Base-by-base conservation (phyloP, 2,888 invertebrate species). In the Nomada hirtipes region DNA sequence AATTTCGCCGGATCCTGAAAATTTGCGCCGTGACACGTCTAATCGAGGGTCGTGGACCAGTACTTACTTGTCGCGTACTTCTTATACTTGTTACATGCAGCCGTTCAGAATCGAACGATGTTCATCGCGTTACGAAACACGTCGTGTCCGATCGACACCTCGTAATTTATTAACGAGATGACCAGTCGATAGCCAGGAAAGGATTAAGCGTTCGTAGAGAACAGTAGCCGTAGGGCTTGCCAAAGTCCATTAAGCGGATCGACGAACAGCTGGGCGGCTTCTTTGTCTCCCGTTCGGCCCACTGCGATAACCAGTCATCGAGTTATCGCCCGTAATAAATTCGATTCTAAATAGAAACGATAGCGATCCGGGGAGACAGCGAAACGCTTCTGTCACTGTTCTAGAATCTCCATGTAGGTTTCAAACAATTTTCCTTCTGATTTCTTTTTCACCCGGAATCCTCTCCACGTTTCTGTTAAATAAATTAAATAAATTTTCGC, bases 231-330 rank as follows among this genome's bases (percentile, higher is more conserved):
- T 63, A 47, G 26, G 78, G 79, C 82, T 82, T 83, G 83, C 83
- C 83, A 83, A 83, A 83, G 83, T 83, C 83, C 83, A 82, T 83
- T 83, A 83, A 83, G 75, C 82, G 71, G 79, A 83, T 82, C 83
- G 74, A 23, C 68, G 47, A 69, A 78, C 82, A 78, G 74, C 82
- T 82, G 82, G 81, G 52, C 83, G 82, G 83, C 79, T 79, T 79
- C 83, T 83, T 83, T 83, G 83, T 83, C 79, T 82, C 63, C 44
- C 57, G 64, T 59, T n/a, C 52, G 63, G 63, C 15, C 52, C 68
- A 26, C 52, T 3, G 59, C 72, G 83, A 83, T 83, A 82, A 76
- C 75, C 61, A 79, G 71, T 75, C 83, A 82, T 78, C 82, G 76
- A 81, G 76, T 81, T 81, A 80, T 83, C 80, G 80, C n/a, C n/a